Base-by-base conservation (phyloP, 2,797 vertebrate species). In the Ctenosaura bakeri region DNA sequence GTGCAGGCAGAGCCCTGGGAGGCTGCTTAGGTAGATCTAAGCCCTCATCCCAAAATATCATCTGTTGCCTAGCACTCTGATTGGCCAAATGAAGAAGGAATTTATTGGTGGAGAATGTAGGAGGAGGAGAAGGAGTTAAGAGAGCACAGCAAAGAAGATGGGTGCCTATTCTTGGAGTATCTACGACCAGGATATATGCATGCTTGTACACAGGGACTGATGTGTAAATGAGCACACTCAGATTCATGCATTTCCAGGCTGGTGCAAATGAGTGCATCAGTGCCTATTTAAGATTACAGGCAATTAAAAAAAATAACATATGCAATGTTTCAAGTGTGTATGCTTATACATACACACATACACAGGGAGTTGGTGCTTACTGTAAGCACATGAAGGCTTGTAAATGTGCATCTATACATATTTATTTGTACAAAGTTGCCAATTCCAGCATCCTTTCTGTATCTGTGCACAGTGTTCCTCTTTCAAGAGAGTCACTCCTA, bases 1-100 rank as follows among this genome's bases (percentile, higher is more conserved):
- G n/a, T 56, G 46, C 59, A 88, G 66, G 85, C 46, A 85, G 71
- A 76, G 87, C 85, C 52, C 85, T 87, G 42, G 62, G 50, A 89
- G 88, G 73, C 81, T 89, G 91, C 88, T 90, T 89, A 90, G 88
- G 54, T 84, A 87, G 84, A 38, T 84, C 90, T 71, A 80, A 86
- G 88, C 38, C 62, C 32, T 79, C 62, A 52, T 89, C 91, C 91
- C 84, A 91, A 91, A 91, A 87, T 91, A 91, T 91, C 91, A 89
- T 83, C 88, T 89, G 91, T 91, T 89, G 88, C 91, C 85, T 87
- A 87, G 91, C 52, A 38, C 91, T 78, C 50, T n/a, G 88, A 83
- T 83, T 83, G 84, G 84, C 79, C 71, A 85, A 6, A 20, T 38
- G 54, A 84, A 82, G 80, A 87, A 80, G 88, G 85, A 62, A 62